Conservation (phyloP, 2,113 vertebrate species). For the Cynoglossus semilaevis region DNA sequence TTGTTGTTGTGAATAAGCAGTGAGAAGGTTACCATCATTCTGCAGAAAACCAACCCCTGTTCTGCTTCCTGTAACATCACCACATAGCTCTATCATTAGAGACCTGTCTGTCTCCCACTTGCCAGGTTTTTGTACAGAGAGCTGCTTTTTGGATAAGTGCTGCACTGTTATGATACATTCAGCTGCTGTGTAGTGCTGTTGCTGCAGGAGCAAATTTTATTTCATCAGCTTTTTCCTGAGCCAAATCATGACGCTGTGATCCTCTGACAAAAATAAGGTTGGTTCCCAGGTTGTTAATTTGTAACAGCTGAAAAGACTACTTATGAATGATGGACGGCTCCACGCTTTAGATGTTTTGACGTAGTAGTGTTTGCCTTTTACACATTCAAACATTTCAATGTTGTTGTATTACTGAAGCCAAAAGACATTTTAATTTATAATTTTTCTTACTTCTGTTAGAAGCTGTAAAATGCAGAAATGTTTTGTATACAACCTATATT, state of each 20-base stretch:
- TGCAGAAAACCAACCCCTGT: constrained; percentile 23
- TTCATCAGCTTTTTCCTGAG: constrained; percentile 42
- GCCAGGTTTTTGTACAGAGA: not conserved
- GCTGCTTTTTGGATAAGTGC: constrained; percentile 29
- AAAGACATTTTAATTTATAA: too few species aligned
- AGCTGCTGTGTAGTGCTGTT: constrained; percentile 21
- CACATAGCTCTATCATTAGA: constrained; percentile 10
- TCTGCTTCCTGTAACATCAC: constrained; percentile 15
- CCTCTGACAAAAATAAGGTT: constrained; percentile 56
- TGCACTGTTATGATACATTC: constrained; percentile 30
- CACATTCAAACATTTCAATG: too few species aligned
- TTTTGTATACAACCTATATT: too few species aligned
- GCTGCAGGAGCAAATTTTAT: constrained; percentile 50
- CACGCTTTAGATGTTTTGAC: not conserved
- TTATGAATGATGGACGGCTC: constrained; percentile 8
- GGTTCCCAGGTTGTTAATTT: constrained; percentile 38
- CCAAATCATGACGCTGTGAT: constrained; percentile 58
- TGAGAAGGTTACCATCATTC: constrained; percentile 63
- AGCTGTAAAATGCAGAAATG: too few species aligned
- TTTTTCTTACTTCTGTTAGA: too few species aligned
- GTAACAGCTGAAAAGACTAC: not conserved
- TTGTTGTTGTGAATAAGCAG: constrained; percentile 44
- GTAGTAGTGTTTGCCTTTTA: not conserved
- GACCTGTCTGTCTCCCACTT: constrained; percentile 15
- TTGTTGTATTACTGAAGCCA: too few species aligned